Conservation (phyloP, 1,140 invertebrate species). For the Bombus superbus region DNA sequence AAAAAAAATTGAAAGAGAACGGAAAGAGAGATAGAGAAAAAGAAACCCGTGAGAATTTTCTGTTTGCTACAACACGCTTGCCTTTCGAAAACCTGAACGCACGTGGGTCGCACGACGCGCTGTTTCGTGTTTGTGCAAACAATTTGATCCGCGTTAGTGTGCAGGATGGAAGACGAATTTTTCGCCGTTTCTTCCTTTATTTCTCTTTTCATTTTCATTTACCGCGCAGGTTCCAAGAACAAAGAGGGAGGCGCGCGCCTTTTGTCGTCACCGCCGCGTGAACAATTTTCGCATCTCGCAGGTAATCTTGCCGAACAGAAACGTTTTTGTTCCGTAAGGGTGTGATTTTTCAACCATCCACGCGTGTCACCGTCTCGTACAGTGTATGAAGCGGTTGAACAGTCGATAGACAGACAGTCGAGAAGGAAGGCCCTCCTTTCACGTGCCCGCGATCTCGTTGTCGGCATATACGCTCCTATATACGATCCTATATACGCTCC, state of each 20-base stretch:
- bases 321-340: background rate
- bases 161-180: background rate
- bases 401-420: background rate
- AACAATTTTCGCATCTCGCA: constrained; percentile 11
- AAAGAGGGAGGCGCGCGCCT: constrained; percentile 11
- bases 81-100: background rate
- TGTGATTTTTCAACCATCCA: background rate
- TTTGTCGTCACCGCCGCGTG: background rate
- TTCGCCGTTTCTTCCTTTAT: background rate
- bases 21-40: background rate
- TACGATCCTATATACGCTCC: too few relatives aligned
- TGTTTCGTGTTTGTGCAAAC: background rate
- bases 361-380: background rate
- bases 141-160: constrained; percentile 10
- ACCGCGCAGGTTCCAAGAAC: background rate
- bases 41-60: constrained; percentile 26
- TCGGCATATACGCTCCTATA: too few relatives aligned
- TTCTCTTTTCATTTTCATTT: background rate
- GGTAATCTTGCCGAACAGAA: constrained; percentile 13
- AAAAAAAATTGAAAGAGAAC: background rate
- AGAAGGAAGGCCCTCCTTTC: background rate
- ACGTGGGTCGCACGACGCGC: background rate
- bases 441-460: background rate
- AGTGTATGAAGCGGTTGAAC: background rate
- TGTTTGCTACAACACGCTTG: too few relatives aligned